Percentiles rank a stretch among this genome's conserved stretches.
These are phyloP conservation scores for Dynastes maya DNA, from an alignment of 2,888 invertebrate species.

Conservation along the genomic window DNA sequence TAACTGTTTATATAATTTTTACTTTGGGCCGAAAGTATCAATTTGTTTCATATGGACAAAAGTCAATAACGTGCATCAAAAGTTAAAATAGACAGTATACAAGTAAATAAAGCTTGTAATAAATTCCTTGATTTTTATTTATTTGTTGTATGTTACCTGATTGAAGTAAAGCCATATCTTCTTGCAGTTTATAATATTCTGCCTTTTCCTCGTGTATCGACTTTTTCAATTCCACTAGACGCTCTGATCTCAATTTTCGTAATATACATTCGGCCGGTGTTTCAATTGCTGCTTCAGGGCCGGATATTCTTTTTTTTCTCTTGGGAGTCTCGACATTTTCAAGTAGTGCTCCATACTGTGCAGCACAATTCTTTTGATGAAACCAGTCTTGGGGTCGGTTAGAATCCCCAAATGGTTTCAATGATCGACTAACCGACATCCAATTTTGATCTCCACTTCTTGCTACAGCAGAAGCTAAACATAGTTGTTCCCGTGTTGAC, in stretches of 20 bases:
- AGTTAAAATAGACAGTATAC: too few species aligned
- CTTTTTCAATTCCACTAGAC: slow-evolving; percentile 84
- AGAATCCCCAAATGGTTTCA: slow-evolving; percentile 85
- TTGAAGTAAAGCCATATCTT: slow-evolving; percentile 74
- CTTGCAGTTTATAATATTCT: slow-evolving; percentile 82
- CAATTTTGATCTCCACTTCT: slow-evolving; percentile 93
- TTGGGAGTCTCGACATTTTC: slow-evolving; percentile 90
- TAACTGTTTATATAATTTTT: too few species aligned
- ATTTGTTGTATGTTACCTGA: slow-evolving; percentile 66
- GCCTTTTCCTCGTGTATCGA: slow-evolving; percentile 81
- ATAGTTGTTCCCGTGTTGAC: slow-evolving; percentile 88
- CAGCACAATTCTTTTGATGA: slow-evolving; percentile 91
- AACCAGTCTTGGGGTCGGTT: slow-evolving; percentile 90
- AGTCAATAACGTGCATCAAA: too few species aligned
- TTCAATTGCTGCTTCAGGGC: slow-evolving; percentile 72
- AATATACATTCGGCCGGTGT: slow-evolving; percentile 87
- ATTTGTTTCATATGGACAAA: too few species aligned
- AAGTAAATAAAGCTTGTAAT: too few species aligned
- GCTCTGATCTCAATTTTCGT: slow-evolving; percentile 82
- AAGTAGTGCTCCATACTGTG: slow-evolving; percentile 87
- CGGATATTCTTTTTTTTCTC: slow-evolving; percentile 83
- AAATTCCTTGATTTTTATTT: not conserved
- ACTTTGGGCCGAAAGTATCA: too few species aligned
- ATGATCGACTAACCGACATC: slow-evolving; percentile 88
- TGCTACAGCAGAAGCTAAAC: slow-evolving; percentile 88